Conservation (phyloP, 2,797 vertebrate genomes). For the Takifugu rubripes region DNA sequence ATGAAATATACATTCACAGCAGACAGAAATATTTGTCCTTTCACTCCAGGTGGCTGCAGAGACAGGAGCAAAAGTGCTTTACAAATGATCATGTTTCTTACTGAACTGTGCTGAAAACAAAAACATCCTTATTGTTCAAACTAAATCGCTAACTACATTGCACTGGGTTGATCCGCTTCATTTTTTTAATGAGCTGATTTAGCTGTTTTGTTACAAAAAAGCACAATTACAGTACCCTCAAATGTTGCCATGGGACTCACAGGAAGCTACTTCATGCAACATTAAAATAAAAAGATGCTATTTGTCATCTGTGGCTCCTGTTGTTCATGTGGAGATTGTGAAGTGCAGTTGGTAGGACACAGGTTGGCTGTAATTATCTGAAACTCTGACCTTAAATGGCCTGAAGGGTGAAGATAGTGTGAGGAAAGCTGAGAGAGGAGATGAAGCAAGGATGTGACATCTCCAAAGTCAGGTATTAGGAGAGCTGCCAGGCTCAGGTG, state of each 20-base stretch:
- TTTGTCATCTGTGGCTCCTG: no score
- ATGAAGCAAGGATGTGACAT: conserved; percentile 65
- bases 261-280: no score
- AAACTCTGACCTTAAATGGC: conserved; percentile 42
- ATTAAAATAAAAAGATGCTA: no score
- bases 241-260: background rate
- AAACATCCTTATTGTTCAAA: no score
- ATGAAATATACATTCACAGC: conserved; percentile 46
- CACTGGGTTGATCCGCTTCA: no score
- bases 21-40: conserved; percentile 31
- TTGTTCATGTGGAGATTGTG: background rate
- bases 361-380: conserved; percentile 42
- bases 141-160: no score
- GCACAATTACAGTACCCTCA: background rate
- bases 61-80: conserved; percentile 18
- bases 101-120: background rate
- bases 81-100: conserved; percentile 3
- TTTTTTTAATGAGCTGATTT: no score
- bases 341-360: conserved; percentile 26
- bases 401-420: conserved; percentile 55
- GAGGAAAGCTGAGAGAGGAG: conserved; percentile 66
- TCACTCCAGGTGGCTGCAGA: conserved; percentile 16
- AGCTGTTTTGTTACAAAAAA: no score
- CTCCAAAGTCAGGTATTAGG: conserved; percentile 67
- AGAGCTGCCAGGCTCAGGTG: conserved; percentile 64